Evolutionary conservation across 35 echinoderm and acorn worm genomes (phyloP), one percentile per base, ranked within the genome.

Genomic region (Diadema setosum): DNA sequence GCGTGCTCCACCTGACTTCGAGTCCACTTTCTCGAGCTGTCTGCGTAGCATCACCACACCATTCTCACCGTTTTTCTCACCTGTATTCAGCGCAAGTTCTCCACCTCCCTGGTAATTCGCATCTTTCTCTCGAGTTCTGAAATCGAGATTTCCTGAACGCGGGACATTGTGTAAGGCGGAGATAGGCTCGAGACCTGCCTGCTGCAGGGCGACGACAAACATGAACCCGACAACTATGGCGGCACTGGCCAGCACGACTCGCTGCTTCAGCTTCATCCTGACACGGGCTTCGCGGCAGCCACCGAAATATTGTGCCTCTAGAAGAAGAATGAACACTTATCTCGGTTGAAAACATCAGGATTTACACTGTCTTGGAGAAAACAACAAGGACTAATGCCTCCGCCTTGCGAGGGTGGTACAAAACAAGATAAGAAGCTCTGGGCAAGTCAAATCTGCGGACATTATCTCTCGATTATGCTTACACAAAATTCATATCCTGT

Each of bases 11-110:
- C 96, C 96, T 3, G 96, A 94, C 63, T 75, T 64, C 11, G 96
- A 99, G 58, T 82, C 82, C 85, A 90, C 94, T 70, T 99, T 94
- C 35, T 89, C 93, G 4, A 99, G 57, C 52, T 99, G 93, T 83
- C 83, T 91, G 0, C 96, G 89, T 36, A 99, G 81, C 33, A 89
- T 73, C 15, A 88, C 70, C 26, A 84, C 84, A 58, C 88, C 88
- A 25, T 86, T 42, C 5, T 37, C 56, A 33, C 18, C 73, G 18
- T 16, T 34, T 32, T 37, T 46, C 17, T 61, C 39, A 18, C 57
- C 70, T 58, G 42, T 0, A 30, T n/a, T 37, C 58, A 2, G 45
- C 23, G 46, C 24, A 3, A 58, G 34, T 59, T 78, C 81, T 61
- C 1, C 36, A 64, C 45, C 50, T 61, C 83, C 57, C 1, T 32